Conservation (phyloP, 2,113 vertebrate species). For the Probosciger aterrimus region DNA sequence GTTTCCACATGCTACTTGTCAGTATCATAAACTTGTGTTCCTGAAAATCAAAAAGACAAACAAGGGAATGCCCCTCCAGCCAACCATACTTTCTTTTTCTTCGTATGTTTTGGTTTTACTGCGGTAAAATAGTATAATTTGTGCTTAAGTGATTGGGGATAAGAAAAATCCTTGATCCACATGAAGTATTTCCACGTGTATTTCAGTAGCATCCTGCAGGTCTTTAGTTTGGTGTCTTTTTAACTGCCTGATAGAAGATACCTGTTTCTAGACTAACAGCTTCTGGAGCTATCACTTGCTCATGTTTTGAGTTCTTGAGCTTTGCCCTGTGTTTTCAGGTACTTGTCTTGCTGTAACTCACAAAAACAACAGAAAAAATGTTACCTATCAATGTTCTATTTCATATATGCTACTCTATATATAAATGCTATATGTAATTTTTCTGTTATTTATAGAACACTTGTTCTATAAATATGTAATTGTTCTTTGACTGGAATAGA, state of each 20-base stretch:
- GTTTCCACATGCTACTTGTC: neutral
- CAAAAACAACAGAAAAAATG: neutral
- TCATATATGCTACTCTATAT: neutral
- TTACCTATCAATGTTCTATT: neutral
- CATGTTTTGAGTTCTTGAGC: neutral
- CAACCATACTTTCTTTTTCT: neutral
- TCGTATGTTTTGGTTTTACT: neutral
- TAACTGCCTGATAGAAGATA: neutral
- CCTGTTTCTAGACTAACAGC: neutral
- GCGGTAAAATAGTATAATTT: neutral
- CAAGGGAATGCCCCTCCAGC: neutral
- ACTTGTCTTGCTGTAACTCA: neutral
- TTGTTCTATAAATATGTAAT: neutral
- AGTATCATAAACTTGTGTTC: neutral
- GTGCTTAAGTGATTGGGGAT: neutral
- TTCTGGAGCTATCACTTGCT: neutral
- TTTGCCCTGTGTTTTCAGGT: neutral
- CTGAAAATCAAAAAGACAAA: neutral
- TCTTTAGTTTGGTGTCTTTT: neutral
- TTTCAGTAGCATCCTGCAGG: rapidly evolving
- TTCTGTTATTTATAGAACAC: neutral
- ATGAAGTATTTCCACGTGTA: neutral
- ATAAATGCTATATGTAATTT: neutral
- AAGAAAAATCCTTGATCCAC: neutral
- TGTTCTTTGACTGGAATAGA: neutral